Evolutionary conservation across 2,113 vertebrate species (phyloP), one percentile per base, ranked within the genome.

Genomic region (Ciconia maguari): DNA sequence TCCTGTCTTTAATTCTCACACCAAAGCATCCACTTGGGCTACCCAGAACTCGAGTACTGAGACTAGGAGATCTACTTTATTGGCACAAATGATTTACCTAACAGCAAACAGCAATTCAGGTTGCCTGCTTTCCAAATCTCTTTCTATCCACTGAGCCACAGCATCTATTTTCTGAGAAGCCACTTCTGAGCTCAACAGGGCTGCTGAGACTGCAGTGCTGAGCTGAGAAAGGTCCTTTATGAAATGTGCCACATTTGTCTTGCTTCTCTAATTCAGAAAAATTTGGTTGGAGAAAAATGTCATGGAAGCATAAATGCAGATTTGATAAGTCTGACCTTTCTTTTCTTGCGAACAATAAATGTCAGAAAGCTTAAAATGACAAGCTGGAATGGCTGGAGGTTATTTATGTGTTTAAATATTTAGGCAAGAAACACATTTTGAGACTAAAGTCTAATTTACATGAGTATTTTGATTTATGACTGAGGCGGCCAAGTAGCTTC

Each of bases 381-480:
- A 98, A 94, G 95, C 64, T 92, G 87, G 71, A 93, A 95, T 97
- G 87, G 90, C 86, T 96, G 88, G 84, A 93, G 87, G 90, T 98
- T 98, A 98, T 98, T 98, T 97, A 97, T 97, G 89, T 98, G 89
- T 96, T 98, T 98, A 97, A 98, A 97, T 98, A 98, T 98, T 98
- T 98, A 97, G 96, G 95, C 75, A 98, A 96, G 97, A 97, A 97
- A 96, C 89, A 77, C 93, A 83, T 94, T 97, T 97, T 97, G 87
- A 95, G 90, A 94, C 68, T 95, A 65, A 96, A 89, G 65, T 94
- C 64, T 97, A 95, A 95, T 98, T 97, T 98, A 93, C 75, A 60
- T 95, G 83, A 94, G 80, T 76, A 83, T 88, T 95, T 95, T 97
- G 90, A 97, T 90, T 96, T 95, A 66, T 94, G 93, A 76, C 69